These are phyloP conservation scores for Loxodonta africana DNA, from an alignment of 2,113 vertebrate genomes.

Conservation along the genomic window DNA sequence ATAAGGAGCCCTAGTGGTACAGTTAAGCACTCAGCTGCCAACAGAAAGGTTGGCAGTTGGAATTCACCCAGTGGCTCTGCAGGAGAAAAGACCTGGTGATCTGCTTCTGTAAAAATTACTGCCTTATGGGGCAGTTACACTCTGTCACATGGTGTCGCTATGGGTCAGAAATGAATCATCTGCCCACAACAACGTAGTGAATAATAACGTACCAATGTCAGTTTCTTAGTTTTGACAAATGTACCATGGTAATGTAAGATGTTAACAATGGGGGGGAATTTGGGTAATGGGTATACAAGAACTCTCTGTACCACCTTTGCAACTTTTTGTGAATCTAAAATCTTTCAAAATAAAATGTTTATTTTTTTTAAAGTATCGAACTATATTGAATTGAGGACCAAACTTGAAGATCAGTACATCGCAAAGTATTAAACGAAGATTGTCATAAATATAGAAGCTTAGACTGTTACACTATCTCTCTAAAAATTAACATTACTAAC, in stretches of 20 bases:
- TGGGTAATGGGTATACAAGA: not conserved
- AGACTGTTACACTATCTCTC: not conserved
- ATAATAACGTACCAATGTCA: not conserved
- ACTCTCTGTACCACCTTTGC: not conserved
- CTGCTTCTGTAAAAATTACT: too few species aligned
- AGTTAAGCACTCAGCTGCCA: too few species aligned
- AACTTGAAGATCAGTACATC: not conserved
- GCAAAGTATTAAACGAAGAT: conserved; percentile 22
- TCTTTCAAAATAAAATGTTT: conserved; percentile 35
- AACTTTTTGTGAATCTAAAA: not conserved
- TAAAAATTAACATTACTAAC: conserved; percentile 48
- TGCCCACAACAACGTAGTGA: not conserved
- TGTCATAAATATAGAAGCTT: conserved; percentile 11
- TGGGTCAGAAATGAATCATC: too few species aligned
- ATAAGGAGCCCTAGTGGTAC: too few species aligned
- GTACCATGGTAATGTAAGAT: not conserved
- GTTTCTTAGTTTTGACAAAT: not conserved
- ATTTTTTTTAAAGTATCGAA: conserved; percentile 2
- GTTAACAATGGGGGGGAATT: not conserved
- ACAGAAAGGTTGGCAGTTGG: too few species aligned
- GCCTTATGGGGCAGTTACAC: too few species aligned
- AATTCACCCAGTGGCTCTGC: too few species aligned
- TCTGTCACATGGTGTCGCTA: too few species aligned
- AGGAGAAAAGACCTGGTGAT: too few species aligned
- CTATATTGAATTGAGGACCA: not conserved